A percentile compares a stretch with the other conserved stretches of the same genome.
Evolutionary conservation across 2,113 vertebrate species (phyloP).

Genomic region (Pungitius pungitius): DNA sequence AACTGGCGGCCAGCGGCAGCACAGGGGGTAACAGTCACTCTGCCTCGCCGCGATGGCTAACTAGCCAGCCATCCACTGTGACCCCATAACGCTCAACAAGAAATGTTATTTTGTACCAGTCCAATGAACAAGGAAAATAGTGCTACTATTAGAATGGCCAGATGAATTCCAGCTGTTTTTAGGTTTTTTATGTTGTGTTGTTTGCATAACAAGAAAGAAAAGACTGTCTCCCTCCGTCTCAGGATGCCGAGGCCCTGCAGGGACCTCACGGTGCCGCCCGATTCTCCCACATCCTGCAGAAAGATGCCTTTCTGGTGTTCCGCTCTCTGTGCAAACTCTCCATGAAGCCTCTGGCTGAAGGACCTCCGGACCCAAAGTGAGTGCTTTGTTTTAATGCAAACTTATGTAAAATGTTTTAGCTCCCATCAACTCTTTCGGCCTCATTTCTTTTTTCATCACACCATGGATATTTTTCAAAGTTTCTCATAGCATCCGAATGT

Average conservation of each 20-base stretch:
- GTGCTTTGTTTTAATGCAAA: constrained; percentile 3
- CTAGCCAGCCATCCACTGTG: too few species aligned
- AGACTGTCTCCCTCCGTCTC: constrained; percentile 15
- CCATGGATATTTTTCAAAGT: not conserved
- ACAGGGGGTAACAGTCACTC: too few species aligned
- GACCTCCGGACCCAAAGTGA: constrained; percentile 98
- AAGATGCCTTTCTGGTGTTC: constrained; percentile 97
- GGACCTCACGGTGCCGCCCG: constrained; percentile 83
- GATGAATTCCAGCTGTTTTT: not conserved
- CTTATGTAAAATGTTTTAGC: not conserved
- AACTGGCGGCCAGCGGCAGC: too few species aligned
- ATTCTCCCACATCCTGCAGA: constrained; percentile 95
- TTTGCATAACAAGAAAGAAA: not conserved
- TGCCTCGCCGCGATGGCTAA: too few species aligned
- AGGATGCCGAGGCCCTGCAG: constrained; percentile 88
- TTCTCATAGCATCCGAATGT: not conserved
- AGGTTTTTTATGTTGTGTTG: not conserved
- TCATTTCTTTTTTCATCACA: not conserved
- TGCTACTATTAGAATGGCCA: too few species aligned
- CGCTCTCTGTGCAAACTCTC: constrained; percentile 97
- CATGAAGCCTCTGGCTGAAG: constrained; percentile 97
- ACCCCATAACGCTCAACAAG: too few species aligned
- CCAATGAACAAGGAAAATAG: too few species aligned
- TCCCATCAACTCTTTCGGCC: not conserved
- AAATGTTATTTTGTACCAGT: too few species aligned